These are phyloP conservation scores for Rhea americana DNA, from an alignment of 2,113 vertebrate species.

Conservation along the genomic window DNA sequence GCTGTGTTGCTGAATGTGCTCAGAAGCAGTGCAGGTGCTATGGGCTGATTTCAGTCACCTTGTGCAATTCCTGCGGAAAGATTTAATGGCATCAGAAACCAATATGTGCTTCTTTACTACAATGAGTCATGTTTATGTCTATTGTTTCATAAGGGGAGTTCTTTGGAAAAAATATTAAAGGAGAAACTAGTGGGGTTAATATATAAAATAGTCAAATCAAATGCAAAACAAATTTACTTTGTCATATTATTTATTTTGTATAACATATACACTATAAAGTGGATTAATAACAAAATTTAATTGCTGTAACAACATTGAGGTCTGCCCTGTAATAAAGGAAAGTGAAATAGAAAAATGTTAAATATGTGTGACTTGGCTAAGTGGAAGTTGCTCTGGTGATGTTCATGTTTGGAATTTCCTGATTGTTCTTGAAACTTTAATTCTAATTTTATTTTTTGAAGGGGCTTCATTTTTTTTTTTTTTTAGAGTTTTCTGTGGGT, in stretches of 20 bases:
- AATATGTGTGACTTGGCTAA: background rate
- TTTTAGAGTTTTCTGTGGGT: background rate
- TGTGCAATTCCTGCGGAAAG: background rate
- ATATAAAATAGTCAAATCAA: background rate
- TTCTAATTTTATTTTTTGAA: background rate
- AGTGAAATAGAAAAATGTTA: slow-evolving; percentile 13
- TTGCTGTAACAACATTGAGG: background rate
- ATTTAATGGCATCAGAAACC: background rate
- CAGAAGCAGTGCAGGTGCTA: background rate
- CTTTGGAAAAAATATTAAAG: background rate
- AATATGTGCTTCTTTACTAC: background rate
- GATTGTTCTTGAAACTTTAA: background rate
- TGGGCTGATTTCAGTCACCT: background rate
- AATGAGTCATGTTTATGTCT: background rate
- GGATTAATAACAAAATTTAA: background rate
- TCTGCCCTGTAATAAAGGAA: background rate
- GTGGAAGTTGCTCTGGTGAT: background rate
- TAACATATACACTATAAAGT: background rate
- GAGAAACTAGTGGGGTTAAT: background rate
- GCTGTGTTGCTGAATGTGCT: background rate
- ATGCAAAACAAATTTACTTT: background rate
- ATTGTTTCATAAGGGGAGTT: background rate
- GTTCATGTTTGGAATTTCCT: slow-evolving; percentile 18
- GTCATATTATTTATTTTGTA: background rate
- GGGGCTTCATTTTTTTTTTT: background rate